A percentile compares a stretch with the other conserved stretches of the same genome.
phyloP scores from a whole-genome alignment of 1,140 invertebrate species.

The Drosophila aff. region DNA sequence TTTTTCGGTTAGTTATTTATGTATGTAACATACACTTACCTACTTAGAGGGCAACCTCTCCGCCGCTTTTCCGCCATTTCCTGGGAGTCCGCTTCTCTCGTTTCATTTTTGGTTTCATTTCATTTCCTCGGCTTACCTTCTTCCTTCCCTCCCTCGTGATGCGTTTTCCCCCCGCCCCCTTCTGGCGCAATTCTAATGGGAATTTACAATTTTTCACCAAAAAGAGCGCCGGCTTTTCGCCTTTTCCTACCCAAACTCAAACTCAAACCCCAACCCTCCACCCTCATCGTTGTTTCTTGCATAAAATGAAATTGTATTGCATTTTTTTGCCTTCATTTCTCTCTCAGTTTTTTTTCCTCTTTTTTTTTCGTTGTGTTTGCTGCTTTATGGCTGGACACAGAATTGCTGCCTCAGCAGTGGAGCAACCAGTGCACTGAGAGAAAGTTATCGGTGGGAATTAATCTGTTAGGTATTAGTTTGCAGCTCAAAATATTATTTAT shows the following conservation, averaged over 20 bases:
- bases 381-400: slow-evolving; percentile 78
- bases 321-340: slow-evolving; percentile 41
- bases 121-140: slow-evolving; percentile 62
- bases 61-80: slow-evolving; percentile 3
- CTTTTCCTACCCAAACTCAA: background rate
- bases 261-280: too few relatives aligned
- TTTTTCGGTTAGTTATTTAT: slow-evolving; percentile 57
- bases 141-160: slow-evolving; percentile 24
- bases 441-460: background rate
- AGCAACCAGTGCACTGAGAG: slow-evolving; percentile 18
- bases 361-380: slow-evolving; percentile 28
- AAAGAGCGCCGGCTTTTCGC: slow-evolving; percentile 61
- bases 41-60: slow-evolving; percentile 54
- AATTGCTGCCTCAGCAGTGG: slow-evolving; percentile 65
- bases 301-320: slow-evolving; percentile 83
- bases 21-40: slow-evolving; percentile 68
- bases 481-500: background rate
- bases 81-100: slow-evolving; percentile 35
- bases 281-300: slow-evolving; percentile 66
- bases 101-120: slow-evolving; percentile 69
- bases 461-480: background rate
- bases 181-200: slow-evolving; percentile 74
- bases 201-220: slow-evolving; percentile 82
- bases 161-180: slow-evolving; percentile 15
- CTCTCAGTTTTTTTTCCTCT: background rate